Evolutionary conservation across 2,113 vertebrate genomes (phyloP).

Genomic region (Caranx ignobilis): DNA sequence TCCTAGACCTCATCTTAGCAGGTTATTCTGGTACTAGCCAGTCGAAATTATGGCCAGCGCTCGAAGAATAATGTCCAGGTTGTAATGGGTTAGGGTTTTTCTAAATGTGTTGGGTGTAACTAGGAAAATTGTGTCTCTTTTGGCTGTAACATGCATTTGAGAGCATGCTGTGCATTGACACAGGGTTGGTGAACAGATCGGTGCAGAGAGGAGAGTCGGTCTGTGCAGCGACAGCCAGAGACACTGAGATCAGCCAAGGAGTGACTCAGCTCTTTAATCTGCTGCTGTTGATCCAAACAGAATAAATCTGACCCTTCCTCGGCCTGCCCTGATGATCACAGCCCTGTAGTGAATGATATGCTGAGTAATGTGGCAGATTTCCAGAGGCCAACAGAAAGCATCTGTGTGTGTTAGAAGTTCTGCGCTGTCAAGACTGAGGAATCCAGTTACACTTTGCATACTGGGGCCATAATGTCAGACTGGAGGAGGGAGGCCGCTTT

Average conservation of each 20-base stretch:
- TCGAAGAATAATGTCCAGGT: too few species aligned
- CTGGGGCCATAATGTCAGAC: slow-evolving; percentile 43
- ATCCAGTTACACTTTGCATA: slow-evolving; percentile 64
- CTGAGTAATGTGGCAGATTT: slow-evolving; percentile 61
- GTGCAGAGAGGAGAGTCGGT: slow-evolving; percentile 1
- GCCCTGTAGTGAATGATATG: slow-evolving; percentile 37
- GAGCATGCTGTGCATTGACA: neutral
- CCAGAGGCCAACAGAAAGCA: slow-evolving; percentile 34
- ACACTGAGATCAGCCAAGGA: slow-evolving; percentile 25
- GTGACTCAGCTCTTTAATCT: slow-evolving; percentile 74
- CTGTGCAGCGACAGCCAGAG: slow-evolving; percentile 3
- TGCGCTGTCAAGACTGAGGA: slow-evolving; percentile 33
- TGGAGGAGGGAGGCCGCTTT: neutral
- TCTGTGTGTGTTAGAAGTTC: neutral
- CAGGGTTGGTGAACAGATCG: neutral
- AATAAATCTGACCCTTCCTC: slow-evolving; percentile 69
- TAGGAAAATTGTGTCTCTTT: neutral
- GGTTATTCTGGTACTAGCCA: too few species aligned
- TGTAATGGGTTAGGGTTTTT: too few species aligned
- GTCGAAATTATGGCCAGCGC: too few species aligned
- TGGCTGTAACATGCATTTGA: neutral
- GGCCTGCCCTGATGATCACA: slow-evolving; percentile 44
- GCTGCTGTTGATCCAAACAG: slow-evolving; percentile 57
- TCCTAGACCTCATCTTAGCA: too few species aligned
- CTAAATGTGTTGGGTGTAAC: too few species aligned